Evolutionary conservation across 2,113 vertebrate genomes (phyloP).

Genomic region (Chascanopsetta lugubris): DNA sequence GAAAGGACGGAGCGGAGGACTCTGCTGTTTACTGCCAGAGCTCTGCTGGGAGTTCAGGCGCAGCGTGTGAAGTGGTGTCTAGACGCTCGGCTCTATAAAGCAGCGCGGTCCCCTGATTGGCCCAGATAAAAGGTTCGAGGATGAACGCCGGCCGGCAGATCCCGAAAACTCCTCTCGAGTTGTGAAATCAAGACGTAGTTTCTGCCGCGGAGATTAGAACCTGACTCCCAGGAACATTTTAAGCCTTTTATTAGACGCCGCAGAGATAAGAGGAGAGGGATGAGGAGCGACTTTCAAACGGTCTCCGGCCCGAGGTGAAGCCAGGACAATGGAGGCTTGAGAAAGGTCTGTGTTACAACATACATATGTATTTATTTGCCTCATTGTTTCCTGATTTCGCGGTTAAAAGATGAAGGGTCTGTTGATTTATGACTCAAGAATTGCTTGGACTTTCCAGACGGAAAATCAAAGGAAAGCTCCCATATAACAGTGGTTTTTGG

Average conservation of each 20-base stretch:
- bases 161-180: background rate
- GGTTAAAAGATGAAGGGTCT: too few relatives aligned
- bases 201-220: background rate
- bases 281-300: background rate
- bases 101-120: conserved; percentile 24
- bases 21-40: conserved; percentile 25
- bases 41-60: background rate
- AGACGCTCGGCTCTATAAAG: conserved; percentile 26
- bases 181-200: conserved; percentile 13
- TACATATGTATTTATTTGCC: too few relatives aligned
- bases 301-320: background rate
- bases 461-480: too few relatives aligned
- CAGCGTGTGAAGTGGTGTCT: conserved; percentile 35
- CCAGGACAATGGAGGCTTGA: background rate
- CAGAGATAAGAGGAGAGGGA: background rate
- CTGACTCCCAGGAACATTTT: background rate
- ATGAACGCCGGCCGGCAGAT: conserved; percentile 40
- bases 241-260: background rate
- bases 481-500: too few relatives aligned
- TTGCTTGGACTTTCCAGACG: too few relatives aligned
- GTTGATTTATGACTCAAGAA: too few relatives aligned
- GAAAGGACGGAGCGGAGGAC: background rate
- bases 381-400: too few relatives aligned
- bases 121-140: conserved; percentile 31
- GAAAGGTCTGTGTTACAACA: background rate